Evolutionary conservation across 2,797 vertebrate species (phyloP), one percentile per base, ranked within the genome.

Genomic region (Amphiprion clarkii): DNA sequence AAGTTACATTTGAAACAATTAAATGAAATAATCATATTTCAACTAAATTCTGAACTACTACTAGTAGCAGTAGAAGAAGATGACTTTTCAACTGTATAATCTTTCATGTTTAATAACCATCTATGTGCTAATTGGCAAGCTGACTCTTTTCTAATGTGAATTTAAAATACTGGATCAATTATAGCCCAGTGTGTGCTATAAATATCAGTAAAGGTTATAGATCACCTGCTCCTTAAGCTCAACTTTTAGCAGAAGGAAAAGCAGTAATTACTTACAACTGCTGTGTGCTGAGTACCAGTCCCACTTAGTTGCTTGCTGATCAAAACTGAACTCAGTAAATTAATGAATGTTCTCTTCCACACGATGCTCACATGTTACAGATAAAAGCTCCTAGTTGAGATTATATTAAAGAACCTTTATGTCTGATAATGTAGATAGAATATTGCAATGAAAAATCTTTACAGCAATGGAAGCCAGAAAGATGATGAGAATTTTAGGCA

Each of bases 391-490:
- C 3, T 27, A 5, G 54, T 57, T 67, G 39, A 61, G 2, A 27
- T 21, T 49, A 4, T 14, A 53, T 16, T 52, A 6, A 58, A 19
- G 16, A 39, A 14, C 6, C 4, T 48, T 33, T 11, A 42, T 8
- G 23, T 49, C 40, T 42, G 16, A 64, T 48, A 14, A 53, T 59
- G 71, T 33, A 29, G 36, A 10, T 17, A 63, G 52, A 25, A 42
- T 4, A 42, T 23, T 19, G 13, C 17, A 33, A 11, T 39, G 1
- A 44, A 57, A 56, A 36, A 3, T 5, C 29, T 8, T 33, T 8
- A 33, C 36, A 36, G 9, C 2, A 9, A 39, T n/a, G 46, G 17
- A 19, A 19, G 9, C 2, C 31, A 2, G 13, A 46, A 23, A 56
- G 21, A 7, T 2, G 3, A 12, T 53, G 10, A 1, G 21, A 49